Base-by-base conservation (phyloP, 2,113 vertebrate species). In the Pteronura brasiliensis region DNA sequence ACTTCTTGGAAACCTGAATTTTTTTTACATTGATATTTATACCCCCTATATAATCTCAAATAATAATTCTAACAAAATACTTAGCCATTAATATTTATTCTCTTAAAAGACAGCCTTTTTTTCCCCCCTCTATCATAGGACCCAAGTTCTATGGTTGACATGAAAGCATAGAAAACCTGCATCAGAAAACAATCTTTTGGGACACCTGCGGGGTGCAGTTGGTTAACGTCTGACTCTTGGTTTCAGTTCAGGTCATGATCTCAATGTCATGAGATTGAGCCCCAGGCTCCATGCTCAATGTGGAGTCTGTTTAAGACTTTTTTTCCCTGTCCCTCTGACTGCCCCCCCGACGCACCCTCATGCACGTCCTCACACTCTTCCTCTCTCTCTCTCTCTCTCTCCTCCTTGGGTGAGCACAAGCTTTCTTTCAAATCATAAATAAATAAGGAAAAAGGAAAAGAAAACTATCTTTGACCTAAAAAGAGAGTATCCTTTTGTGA, bases 21-120 rank as follows among this genome's bases (percentile, higher is more conserved):
- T 87, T 85, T 95, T 95, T 97, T 80, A 96, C 21, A 82, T 92
- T 96, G 52, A 77, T 15, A 84, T 80, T 79, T 67, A 31, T 93
- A 63, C n/a, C 25, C 52, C 3, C 31, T 77, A 74, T 59, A 49
- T 79, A 77, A 86, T 39, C 11, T 57, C 63, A 82, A 97, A 31
- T 86, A 42, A 89, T 74, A 90, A 95, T 14, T 90, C 17, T 77
- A 94, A 90, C 39, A 95, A 72, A 97, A 92, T n/a, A 65, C 69
- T 65, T 79, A 36, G 57, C 89, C 84, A 67, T 2, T 9, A 77
- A 36, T 76, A 31, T 52, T 77, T 94, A 57, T 52, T 86, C 27
- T 77, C 69, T 89, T 89, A 17, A 80, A 94, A 90, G 10, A 27
- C 61, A 55, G 36, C 57, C 36, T 80, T 42, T 85, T 47, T 17